Evolutionary conservation across 2,797 vertebrate genomes (phyloP), one percentile per base, ranked within the genome.

Genomic region (Megalops cyprinoides): DNA sequence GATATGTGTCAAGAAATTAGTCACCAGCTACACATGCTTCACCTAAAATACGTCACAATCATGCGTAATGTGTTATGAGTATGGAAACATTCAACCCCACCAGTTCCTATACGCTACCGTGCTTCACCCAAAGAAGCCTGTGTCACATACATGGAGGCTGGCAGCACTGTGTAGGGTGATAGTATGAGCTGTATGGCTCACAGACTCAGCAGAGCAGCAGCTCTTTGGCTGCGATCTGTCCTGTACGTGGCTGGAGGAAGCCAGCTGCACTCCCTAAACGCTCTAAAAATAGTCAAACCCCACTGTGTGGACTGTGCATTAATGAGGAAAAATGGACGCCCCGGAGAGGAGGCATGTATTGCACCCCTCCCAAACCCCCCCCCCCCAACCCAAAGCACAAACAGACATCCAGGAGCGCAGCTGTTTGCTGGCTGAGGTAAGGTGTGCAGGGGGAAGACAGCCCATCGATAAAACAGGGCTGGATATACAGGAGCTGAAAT

Each of bases 1-100:
- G 75, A 80, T 83, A 85, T 18, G 79, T 81, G 85, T 86, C 85
- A 88, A 84, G 88, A 89, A 90, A 90, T 92, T 88, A 90, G 84
- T 84, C 86, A 84, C 88, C 85, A 89, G 90, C 77, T 89, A 60
- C 82, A 60, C 53, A 37, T 44, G 20, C 80, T 34, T 12, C 48
- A 56, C n/a, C 18, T n/a, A 31, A 79, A 4, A 73, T 73, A 69
- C 48, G 79, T 71, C 58, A 58, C 37, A 77, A 7, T 18, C 12
- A 37, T 49, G 67, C 49, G 49, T 74, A 81, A 25, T 55, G 44
- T 31, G 12, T 9, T 9, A 79, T 44, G 55, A 55, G 49, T 60
- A 34, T 46, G 34, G 2, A 28, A 51, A 56, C 18, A 28, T 34
- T 25, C 31, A 14, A 39, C 37, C 74, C 31, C 55, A 55, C 34